These are phyloP conservation scores for Microtus pennsylvanicus DNA, from an alignment of 2,113 vertebrate species.

Conservation along the genomic window DNA sequence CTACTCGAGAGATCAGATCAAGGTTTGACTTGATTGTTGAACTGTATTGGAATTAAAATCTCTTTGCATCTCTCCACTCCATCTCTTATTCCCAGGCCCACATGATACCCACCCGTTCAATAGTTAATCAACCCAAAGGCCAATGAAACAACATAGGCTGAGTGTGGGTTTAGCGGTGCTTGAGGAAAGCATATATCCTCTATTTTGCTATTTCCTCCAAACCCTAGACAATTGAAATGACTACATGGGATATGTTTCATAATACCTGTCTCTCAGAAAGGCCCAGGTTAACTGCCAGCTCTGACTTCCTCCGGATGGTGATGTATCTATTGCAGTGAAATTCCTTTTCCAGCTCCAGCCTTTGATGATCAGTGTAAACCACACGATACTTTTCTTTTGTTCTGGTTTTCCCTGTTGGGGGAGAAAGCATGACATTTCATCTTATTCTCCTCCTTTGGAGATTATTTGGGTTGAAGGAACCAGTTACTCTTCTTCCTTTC, in stretches of 20 bases:
- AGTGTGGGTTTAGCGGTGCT: slow-evolving; percentile 19
- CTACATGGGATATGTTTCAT: slow-evolving; percentile 56
- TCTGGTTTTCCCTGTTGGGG: slow-evolving; percentile 94
- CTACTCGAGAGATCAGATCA: slow-evolving; percentile 19
- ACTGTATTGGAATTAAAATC: slow-evolving; percentile 4
- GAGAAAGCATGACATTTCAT: slow-evolving; percentile 71
- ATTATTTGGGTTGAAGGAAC: slow-evolving; percentile 48
- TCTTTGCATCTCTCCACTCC: not conserved
- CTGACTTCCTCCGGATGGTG: slow-evolving; percentile 95
- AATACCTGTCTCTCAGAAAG: slow-evolving; percentile 98
- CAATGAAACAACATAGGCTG: not conserved
- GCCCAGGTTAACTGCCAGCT: slow-evolving; percentile 94
- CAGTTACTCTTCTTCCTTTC: not conserved
- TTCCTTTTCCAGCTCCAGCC: slow-evolving; percentile 97
- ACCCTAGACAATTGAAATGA: slow-evolving; percentile 50
- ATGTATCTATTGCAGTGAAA: slow-evolving; percentile 98
- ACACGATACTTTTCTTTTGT: slow-evolving; percentile 98
- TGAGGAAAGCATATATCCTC: slow-evolving; percentile 1
- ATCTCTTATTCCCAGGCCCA: not conserved
- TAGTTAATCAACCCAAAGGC: not conserved
- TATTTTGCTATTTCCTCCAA: slow-evolving; percentile 5
- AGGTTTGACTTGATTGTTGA: slow-evolving; percentile 35
- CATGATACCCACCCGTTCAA: not conserved
- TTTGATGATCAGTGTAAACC: slow-evolving; percentile 97
- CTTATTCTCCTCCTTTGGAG: slow-evolving; percentile 33